Conservation (phyloP, 2,113 vertebrate species). For the Carlito syrichta region DNA sequence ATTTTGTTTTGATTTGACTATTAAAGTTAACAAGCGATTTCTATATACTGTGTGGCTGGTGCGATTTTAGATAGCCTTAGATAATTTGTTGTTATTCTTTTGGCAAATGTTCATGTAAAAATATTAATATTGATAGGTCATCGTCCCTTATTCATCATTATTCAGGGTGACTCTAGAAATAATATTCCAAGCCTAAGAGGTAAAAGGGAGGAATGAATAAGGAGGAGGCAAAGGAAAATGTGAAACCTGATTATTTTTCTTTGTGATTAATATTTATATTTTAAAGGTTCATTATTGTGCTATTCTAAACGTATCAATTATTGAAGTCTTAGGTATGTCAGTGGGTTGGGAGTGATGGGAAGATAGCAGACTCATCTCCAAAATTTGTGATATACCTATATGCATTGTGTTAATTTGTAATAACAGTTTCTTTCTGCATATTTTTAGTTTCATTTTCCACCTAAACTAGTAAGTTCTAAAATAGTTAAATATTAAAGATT, state of each 20-base stretch:
- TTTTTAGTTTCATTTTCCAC: neutral
- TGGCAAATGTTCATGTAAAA: neutral
- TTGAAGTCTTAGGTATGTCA: neutral
- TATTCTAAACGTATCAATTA: neutral
- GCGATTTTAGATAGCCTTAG: constrained; percentile 14
- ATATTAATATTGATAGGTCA: neutral
- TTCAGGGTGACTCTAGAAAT: neutral
- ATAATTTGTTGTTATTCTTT: constrained; percentile 40
- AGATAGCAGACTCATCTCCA: neutral
- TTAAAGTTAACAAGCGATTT: neutral
- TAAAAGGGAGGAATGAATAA: neutral
- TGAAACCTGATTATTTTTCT: neutral
- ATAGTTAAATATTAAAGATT: neutral
- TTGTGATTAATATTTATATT: neutral
- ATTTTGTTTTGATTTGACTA: neutral
- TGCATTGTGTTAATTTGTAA: neutral
- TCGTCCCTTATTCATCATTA: neutral
- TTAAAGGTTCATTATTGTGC: neutral
- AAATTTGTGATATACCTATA: neutral
- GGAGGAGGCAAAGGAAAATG: neutral
- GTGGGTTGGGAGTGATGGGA: neutral
- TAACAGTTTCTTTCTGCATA: neutral
- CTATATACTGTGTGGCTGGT: neutral
- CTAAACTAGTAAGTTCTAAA: neutral
- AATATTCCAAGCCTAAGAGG: neutral